Conservation (phyloP, 2,888 invertebrate genomes). For the Camptogramma bilineatum region DNA sequence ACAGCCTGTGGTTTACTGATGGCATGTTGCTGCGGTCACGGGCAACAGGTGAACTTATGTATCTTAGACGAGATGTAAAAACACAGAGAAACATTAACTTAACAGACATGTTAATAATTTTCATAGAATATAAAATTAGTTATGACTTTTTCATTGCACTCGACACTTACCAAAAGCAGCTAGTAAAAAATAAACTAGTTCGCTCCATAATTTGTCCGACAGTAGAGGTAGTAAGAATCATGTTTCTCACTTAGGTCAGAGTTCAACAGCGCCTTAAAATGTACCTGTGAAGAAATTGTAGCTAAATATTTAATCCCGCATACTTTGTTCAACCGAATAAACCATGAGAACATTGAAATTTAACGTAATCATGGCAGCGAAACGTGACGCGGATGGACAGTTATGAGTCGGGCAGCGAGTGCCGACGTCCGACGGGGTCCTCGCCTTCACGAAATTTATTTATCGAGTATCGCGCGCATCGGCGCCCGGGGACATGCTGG, state of each 20-base stretch:
- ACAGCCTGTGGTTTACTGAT: conserved; percentile 69
- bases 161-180: conserved; percentile 18
- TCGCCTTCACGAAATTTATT: conserved; percentile 62
- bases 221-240: conserved; percentile 37
- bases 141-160: conserved; percentile 32
- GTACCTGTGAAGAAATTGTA: conserved; percentile 43
- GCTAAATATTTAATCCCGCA: conserved; percentile 43
- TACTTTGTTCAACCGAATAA: conserved; percentile 46
- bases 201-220: conserved; percentile 39
- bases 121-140: conserved; percentile 32
- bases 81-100: conserved; percentile 20
- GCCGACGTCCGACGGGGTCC: conserved; percentile 63
- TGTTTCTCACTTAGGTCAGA: conserved; percentile 39
- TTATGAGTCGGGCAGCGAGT: conserved; percentile 59
- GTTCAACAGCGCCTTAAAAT: conserved; percentile 44
- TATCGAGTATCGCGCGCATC: conserved; percentile 72
- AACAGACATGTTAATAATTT: conserved; percentile 34
- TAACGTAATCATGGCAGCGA: conserved; percentile 62
- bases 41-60: conserved; percentile 34
- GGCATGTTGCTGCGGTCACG: conserved; percentile 53
- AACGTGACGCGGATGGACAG: conserved; percentile 68
- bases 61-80: neutral
- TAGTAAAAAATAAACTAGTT: conserved; percentile 38
- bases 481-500: conserved; percentile 64
- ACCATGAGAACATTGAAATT: conserved; percentile 64